Evolutionary conservation across 2,888 invertebrate genomes (phyloP).

Genomic region (Horisme vitalbata): DNA sequence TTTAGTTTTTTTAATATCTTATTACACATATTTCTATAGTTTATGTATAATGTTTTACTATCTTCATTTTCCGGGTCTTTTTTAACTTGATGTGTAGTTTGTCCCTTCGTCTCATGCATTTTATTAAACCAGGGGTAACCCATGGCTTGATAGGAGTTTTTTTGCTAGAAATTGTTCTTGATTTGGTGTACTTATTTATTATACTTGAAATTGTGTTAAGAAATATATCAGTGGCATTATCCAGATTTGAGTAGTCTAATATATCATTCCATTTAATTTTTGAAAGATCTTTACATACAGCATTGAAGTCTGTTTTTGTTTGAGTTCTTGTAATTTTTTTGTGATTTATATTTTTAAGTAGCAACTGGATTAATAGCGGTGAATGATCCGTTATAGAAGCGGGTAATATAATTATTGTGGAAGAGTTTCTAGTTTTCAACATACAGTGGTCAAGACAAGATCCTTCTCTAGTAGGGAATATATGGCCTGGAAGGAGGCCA

Average conservation of each 20-base stretch:
- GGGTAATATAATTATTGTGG: not conserved
- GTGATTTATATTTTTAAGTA: not conserved
- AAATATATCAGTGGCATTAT: constrained; percentile 1
- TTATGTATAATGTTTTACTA: not conserved
- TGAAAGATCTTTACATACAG: not conserved
- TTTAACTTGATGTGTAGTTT: not conserved
- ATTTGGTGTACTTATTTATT: not conserved
- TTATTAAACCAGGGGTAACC: not conserved
- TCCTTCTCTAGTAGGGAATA: not conserved
- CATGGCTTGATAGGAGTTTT: not conserved
- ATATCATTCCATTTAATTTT: not conserved
- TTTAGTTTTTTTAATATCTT: not conserved
- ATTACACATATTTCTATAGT: not conserved
- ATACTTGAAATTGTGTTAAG: not conserved
- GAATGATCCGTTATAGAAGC: constrained; percentile 3
- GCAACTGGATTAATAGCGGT: not conserved
- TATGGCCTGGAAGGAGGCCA: constrained; percentile 1
- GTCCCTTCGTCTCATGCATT: not conserved
- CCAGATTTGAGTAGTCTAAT: not conserved
- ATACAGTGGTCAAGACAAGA: constrained; percentile 5
- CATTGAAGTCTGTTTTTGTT: not conserved
- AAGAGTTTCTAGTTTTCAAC: constrained; percentile 1
- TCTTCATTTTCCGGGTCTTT: not conserved
- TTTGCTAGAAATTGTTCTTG: not conserved
- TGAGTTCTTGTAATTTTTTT: not conserved